Evolutionary conservation across 2,113 vertebrate species (phyloP).

Genomic region (Sturnira hondurensis): DNA sequence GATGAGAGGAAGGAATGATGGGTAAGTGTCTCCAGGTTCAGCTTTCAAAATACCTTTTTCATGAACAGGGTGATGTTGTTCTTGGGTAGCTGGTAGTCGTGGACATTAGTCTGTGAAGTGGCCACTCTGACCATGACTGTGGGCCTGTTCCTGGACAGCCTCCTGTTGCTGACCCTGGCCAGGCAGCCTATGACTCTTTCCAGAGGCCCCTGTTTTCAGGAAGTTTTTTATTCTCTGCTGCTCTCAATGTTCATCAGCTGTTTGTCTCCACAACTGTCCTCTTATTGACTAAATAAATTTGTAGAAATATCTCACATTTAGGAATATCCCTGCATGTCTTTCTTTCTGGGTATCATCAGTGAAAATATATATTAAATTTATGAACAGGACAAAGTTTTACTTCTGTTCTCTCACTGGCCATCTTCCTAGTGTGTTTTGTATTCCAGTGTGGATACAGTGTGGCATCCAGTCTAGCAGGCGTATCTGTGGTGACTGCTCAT

Average conservation of each 20-base stretch:
- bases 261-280: not conserved
- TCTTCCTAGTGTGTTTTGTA: not conserved
- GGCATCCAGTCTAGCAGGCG: not conserved
- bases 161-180: fast-evolving
- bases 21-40: not conserved
- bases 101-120: not conserved
- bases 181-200: not conserved
- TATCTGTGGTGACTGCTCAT: not conserved
- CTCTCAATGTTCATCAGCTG: not conserved
- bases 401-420: not conserved
- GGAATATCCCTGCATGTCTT: not conserved
- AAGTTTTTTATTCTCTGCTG: not conserved
- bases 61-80: fast-evolving
- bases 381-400: not conserved
- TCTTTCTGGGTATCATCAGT: not conserved
- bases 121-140: not conserved
- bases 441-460: not conserved
- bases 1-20: not conserved
- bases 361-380: not conserved
- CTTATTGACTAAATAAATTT: not conserved
- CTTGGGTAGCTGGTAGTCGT: not conserved
- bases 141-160: no score
- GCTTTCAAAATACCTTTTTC: not conserved
- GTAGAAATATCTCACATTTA: not conserved
- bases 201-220: no score